A percentile compares a stretch with the other conserved stretches of the same genome.
These are phyloP conservation scores for Melanotaenia parkinsoni DNA, from an alignment of 2,797 vertebrate genomes.

Conservation along the genomic window DNA sequence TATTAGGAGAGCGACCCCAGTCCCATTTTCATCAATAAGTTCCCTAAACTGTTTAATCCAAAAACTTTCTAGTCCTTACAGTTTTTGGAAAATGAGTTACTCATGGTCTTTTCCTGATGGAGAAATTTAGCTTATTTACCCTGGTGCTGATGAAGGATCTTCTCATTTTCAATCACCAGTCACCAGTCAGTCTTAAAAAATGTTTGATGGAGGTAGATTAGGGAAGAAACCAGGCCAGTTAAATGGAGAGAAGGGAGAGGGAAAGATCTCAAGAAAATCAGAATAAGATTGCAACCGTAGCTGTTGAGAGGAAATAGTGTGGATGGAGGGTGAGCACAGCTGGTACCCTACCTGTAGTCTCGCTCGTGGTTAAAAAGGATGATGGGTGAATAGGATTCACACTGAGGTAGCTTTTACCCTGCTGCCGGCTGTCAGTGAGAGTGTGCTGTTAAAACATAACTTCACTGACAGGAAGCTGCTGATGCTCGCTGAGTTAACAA, in stretches of 20 bases:
- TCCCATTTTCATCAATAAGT: not conserved
- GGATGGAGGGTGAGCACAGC: conserved; percentile 47
- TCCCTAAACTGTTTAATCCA: too few relatives aligned
- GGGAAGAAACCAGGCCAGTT: not conserved
- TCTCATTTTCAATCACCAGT: not conserved
- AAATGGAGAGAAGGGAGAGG: conserved; percentile 1
- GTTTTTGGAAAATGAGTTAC: too few relatives aligned
- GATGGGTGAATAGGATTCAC: conserved; percentile 50
- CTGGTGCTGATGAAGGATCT: not conserved
- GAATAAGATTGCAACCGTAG: conserved; percentile 8
- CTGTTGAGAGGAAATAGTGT: conserved; percentile 11
- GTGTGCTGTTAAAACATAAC: conserved; percentile 32
- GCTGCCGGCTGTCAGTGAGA: conserved; percentile 38
- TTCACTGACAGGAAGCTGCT: conserved; percentile 35
- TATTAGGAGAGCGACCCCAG: too few relatives aligned
- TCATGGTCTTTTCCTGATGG: too few relatives aligned
- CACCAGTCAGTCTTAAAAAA: not conserved
- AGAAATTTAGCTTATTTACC: too few relatives aligned
- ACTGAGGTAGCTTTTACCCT: conserved; percentile 36
- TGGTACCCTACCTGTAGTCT: conserved; percentile 47
- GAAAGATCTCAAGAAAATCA: conserved; percentile 18
- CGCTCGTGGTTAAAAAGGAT: conserved; percentile 46
- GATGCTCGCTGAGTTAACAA: conserved; percentile 19
- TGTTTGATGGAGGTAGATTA: not conserved
- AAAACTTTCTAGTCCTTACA: not conserved